These are phyloP conservation scores for Zaprionus lineosus DNA, from an alignment of 2,888 invertebrate species.

Conservation along the genomic window DNA sequence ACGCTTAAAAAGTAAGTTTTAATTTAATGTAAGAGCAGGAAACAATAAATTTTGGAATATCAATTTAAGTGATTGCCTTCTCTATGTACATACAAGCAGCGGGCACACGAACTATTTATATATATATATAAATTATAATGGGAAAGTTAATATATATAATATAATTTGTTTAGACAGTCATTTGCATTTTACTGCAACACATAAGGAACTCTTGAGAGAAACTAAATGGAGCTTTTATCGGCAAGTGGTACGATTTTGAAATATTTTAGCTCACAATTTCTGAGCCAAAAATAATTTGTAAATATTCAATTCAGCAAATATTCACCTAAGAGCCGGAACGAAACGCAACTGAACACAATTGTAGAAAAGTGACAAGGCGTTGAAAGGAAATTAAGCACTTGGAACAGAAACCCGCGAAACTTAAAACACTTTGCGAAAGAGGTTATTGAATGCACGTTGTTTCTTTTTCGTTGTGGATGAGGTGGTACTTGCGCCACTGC, in stretches of 20 bases:
- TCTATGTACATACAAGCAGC: conserved; percentile 22
- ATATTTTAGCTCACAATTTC: no score
- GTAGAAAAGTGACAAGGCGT: no score
- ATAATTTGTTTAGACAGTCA: conserved; percentile 55
- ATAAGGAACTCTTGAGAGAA: conserved; percentile 64
- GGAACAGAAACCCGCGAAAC: not conserved
- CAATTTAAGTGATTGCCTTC: conserved; percentile 15
- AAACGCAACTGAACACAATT: conserved; percentile 31
- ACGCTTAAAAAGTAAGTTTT: conserved; percentile 2
- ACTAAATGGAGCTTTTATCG: conserved; percentile 17
- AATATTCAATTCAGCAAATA: no score
- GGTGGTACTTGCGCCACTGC: conserved; percentile 78
- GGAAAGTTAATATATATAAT: no score
- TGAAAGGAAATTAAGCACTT: conserved; percentile 47
- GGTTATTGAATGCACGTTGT: conserved; percentile 88
- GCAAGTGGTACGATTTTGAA: conserved; percentile 10
- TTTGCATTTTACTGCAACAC: conserved; percentile 61
- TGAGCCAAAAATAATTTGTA: no score
- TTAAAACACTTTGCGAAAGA: conserved; percentile 91
- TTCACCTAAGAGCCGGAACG: no score
- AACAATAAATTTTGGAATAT: conserved; percentile 31
- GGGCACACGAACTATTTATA: conserved; percentile 25
- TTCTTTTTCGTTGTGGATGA: conserved; percentile 84
- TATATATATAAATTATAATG: no score
- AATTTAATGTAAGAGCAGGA: conserved; percentile 19